These are phyloP conservation scores for Aphelenchoides besseyi DNA, from an alignment of 1,140 invertebrate species.

Conservation along the genomic window DNA sequence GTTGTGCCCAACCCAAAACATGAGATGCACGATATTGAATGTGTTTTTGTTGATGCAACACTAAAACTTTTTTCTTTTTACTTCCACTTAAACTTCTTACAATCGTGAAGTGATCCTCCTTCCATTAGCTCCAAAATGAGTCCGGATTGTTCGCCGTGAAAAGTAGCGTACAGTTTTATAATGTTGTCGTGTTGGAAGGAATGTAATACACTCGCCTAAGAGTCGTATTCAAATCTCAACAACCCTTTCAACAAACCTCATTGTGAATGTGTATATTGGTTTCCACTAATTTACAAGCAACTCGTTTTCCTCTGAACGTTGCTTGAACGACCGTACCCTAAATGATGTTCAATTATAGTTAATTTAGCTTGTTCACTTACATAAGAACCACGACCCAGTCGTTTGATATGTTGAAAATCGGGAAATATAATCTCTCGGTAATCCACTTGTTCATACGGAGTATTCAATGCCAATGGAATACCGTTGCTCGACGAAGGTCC, in stretches of 20 bases:
- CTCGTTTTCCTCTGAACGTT: conserved; percentile 21
- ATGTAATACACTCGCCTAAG: conserved; percentile 29
- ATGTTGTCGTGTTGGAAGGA: conserved; percentile 46
- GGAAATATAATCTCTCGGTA: conserved; percentile 35
- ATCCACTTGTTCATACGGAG: conserved; percentile 17
- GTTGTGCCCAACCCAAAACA: conserved; percentile 45
- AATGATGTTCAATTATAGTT: not conserved
- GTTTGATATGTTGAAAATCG: conserved; percentile 25
- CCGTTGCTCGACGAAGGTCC: not conserved
- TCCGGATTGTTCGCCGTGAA: conserved; percentile 39
- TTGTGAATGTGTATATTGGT: conserved; percentile 26
- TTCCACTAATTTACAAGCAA: conserved; percentile 35
- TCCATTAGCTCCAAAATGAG: conserved; percentile 49
- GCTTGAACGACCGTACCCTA: conserved; percentile 39
- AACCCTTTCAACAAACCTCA: conserved; percentile 37
- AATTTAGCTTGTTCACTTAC: not conserved
- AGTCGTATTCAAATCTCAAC: conserved; percentile 1
- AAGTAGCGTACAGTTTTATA: conserved; percentile 41
- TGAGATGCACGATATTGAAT: conserved; percentile 37
- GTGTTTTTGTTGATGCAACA: conserved; percentile 38
- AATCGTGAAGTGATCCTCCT: conserved; percentile 43
- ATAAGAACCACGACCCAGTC: conserved; percentile 42
- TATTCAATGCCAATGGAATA: not conserved
- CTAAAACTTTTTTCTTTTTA: conserved; percentile 19
- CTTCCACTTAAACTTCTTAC: conserved; percentile 29